A percentile compares a stretch with the other conserved stretches of the same genome.
These are phyloP conservation scores for Acanthisitta chloris DNA, from an alignment of 2,113 vertebrate genomes.

Conservation along the genomic window DNA sequence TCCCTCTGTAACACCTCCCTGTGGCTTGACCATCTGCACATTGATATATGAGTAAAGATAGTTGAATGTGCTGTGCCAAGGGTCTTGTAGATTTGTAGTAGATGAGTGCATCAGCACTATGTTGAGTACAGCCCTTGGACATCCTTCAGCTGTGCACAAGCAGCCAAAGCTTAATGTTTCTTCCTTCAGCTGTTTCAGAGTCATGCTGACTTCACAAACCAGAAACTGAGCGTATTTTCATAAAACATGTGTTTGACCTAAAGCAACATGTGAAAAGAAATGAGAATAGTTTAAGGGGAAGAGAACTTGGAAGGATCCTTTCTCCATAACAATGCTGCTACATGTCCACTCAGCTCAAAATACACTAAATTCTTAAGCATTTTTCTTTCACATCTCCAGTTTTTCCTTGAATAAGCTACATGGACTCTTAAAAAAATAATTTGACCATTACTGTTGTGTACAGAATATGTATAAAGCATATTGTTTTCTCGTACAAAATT, in stretches of 20 bases:
- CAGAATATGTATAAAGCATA: neutral
- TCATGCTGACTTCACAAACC: neutral
- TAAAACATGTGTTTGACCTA: neutral
- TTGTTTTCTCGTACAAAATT: neutral
- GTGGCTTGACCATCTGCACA: neutral
- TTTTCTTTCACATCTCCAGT: neutral
- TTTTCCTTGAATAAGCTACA: neutral
- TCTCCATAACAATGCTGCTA: neutral
- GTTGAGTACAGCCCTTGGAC: neutral
- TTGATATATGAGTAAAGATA: neutral
- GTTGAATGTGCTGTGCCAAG: neutral
- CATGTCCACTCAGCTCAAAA: neutral
- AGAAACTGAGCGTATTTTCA: neutral
- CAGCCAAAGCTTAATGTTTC: neutral
- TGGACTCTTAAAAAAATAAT: neutral
- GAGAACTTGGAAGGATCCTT: neutral
- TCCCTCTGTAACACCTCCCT: neutral
- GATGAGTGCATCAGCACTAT: neutral
- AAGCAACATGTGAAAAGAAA: neutral
- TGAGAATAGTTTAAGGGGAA: neutral
- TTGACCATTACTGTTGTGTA: rapidly evolving
- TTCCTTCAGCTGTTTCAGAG: neutral
- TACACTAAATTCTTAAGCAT: neutral
- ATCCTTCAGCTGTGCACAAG: neutral
- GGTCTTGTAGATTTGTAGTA: neutral